Evolutionary conservation across 1,140 invertebrate genomes (phyloP), one percentile per base, ranked within the genome.

Genomic region (Bombus sibiricus): DNA sequence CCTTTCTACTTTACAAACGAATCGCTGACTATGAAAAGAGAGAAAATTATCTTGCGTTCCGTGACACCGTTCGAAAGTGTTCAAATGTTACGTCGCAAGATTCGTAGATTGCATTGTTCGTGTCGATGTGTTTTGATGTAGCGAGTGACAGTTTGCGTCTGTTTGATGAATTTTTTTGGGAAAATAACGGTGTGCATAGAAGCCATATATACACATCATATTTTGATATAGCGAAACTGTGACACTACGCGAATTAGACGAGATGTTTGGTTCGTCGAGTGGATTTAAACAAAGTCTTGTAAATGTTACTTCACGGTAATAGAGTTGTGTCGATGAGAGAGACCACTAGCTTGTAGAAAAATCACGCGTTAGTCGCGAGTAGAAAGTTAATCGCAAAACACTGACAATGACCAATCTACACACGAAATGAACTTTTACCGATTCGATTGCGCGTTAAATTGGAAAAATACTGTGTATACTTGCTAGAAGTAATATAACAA

Each of bases 21-120:
- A 13, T 22, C 18, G 15, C 18, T 32, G 34, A 0, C 18, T 43
- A 1, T 41, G 1, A 66, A 53, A 22, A 28, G 32, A 32, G 68
- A 79, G 83, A 80, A 53, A 53, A 85, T 47, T 53, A 53, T 64
- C 47, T 32, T 4, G 41, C 9, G 41, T 37, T 37, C 34, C 28
- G 71, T 28, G 39, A 18, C 39, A 25, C 12, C 39, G n/a, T 1
- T 32, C 41, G 59, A 62, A 62, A 62, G 10, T n/a, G 59, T 62
- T 12, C 59, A n/a, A 62, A 62, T 62, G 59, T n/a, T 28, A 62
- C 10, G 0, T 62, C 28, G 22, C 59, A n/a, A 62, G 10, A 37
- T 66, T 74, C 34, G 53, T 84, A 62, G 66, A 71, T 78, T 47
- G 75, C 75, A 78, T n/a, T 69, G 34, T 69, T 57, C 34, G 73